Conservation (phyloP, 2,113 vertebrate genomes). For the Lepus europaeus region DNA sequence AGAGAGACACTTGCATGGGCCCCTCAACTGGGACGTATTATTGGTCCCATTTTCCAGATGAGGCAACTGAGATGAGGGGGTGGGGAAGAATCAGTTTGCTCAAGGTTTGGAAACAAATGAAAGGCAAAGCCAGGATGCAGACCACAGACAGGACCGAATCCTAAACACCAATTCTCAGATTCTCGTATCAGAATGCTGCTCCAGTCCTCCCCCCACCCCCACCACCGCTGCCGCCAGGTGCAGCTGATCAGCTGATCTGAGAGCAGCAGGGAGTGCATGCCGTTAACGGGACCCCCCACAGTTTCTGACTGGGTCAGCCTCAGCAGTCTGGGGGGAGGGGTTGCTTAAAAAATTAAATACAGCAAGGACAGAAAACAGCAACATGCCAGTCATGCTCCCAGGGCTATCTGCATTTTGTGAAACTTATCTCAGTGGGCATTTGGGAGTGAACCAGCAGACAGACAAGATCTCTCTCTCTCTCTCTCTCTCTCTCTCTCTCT, state of each 20-base stretch:
- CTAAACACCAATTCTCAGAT: not conserved
- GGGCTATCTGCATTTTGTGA: not conserved
- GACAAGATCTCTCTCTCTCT: no score
- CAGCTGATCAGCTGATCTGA: not conserved
- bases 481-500: no score
- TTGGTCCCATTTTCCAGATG: not conserved
- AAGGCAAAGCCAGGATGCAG: not conserved
- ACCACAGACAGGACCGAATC: not conserved
- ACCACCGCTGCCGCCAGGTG: not conserved
- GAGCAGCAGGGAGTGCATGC: not conserved
- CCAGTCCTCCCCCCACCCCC: not conserved
- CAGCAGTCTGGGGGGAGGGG: no score
- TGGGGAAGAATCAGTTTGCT: not conserved
- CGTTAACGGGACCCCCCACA: not conserved
- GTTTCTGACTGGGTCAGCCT: not conserved
- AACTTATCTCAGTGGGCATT: not conserved
- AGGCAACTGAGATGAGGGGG: not conserved
- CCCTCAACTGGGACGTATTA: not conserved
- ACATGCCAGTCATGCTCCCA: not conserved
- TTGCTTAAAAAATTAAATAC: constrained; percentile 13
- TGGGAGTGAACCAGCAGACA: no score
- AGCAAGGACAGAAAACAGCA: constrained; percentile 29
- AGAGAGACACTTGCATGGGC: not conserved
- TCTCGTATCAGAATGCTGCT: not conserved
- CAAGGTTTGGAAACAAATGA: constrained; percentile 1